phyloP scores from a whole-genome alignment of 2,888 invertebrate genomes.

The Marronus borbonicus region DNA sequence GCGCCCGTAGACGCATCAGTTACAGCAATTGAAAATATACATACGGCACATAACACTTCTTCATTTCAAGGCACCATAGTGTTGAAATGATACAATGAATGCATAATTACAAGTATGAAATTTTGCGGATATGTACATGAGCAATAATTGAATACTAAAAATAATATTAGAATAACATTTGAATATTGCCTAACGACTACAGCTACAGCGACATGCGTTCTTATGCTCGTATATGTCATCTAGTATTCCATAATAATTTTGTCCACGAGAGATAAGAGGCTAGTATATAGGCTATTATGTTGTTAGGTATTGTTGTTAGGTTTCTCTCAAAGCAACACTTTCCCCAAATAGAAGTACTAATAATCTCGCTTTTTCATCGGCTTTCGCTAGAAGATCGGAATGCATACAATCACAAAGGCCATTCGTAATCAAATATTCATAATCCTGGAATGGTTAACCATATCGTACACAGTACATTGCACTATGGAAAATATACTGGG shows the following conservation, averaged over 20 bases:
- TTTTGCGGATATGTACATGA: too few species aligned
- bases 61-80: neutral
- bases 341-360: constrained; percentile 22
- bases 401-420: neutral
- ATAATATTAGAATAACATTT: too few species aligned
- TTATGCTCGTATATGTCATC: neutral
- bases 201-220: neutral
- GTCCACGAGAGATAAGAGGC: neutral
- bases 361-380: constrained; percentile 14
- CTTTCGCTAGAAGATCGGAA: constrained; percentile 5
- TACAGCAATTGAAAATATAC: constrained; percentile 30
- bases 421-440: neutral
- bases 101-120: neutral
- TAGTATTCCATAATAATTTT: neutral
- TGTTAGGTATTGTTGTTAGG: neutral
- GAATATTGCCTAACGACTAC: too few species aligned
- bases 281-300: neutral
- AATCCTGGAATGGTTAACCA: neutral
- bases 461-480: too few species aligned
- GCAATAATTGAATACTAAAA: too few species aligned
- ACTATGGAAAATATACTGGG: too few species aligned
- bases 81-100: neutral
- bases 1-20: constrained; percentile 33
- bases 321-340: constrained; percentile 10
- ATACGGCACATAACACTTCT: neutral